Conservation (phyloP, 2,113 vertebrate genomes). For the Hucho hucho region DNA sequence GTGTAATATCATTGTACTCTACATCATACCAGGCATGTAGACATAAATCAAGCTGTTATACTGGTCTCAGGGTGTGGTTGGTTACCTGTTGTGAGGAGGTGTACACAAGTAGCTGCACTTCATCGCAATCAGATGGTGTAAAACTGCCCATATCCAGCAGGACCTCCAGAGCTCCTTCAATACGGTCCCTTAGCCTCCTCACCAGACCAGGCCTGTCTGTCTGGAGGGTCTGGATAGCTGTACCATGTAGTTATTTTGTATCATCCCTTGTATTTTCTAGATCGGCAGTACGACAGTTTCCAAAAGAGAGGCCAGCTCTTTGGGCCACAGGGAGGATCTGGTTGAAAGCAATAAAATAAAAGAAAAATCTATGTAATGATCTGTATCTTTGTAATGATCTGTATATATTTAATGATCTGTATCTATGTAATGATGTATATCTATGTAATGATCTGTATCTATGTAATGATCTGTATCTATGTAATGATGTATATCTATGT, state of each 20-base stretch:
- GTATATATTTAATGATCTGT: too few relatives aligned
- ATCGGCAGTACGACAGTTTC: conserved; percentile 5
- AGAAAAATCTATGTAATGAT: too few relatives aligned
- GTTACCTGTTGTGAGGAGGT: conserved; percentile 82
- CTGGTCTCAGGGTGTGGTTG: background rate
- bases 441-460: too few relatives aligned
- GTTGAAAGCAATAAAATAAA: conserved; percentile 47
- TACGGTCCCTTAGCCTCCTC: conserved; percentile 60
- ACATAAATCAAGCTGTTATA: background rate
- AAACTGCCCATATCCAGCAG: conserved; percentile 64
- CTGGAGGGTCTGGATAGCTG: conserved; percentile 58
- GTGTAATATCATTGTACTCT: too few relatives aligned
- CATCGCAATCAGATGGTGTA: conserved; percentile 72
- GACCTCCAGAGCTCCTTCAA: conserved; percentile 64
- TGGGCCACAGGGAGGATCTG: conserved; percentile 61
- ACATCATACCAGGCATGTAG: background rate
- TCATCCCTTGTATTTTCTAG: background rate
- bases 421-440: too few relatives aligned
- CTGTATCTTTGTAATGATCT: too few relatives aligned
- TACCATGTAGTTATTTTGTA: conserved; percentile 13
- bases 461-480: too few relatives aligned
- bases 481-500: too few relatives aligned
- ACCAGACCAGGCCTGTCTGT: conserved; percentile 71
- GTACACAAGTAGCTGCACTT: conserved; percentile 74
- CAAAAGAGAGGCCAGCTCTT: conserved; percentile 33